Evolutionary conservation across 1,140 invertebrate species (phyloP), one percentile per base, ranked within the genome.

Genomic region (Zaprionus nigranus): DNA sequence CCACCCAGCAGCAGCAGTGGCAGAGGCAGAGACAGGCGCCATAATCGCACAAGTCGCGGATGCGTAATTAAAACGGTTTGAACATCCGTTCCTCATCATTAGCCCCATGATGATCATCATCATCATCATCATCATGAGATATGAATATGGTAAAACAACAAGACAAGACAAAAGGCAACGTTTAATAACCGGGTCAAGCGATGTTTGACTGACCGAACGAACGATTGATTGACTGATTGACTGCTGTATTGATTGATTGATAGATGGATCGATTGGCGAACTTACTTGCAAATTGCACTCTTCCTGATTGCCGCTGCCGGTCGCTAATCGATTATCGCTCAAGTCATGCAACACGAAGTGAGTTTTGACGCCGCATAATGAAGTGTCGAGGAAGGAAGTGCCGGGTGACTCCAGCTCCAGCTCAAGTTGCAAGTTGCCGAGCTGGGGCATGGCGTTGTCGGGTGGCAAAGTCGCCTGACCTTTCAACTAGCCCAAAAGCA

Each of bases 11-110:
- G 46, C 3, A 0, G 46, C 46, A 34, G 30, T 1, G 2, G 28
- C 28, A 30, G 6, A 3, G 9, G 38, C 38, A 40, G 38, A n/a
- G 38, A 15, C 24, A 67, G 51, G 38, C 58, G 65, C 38, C 49
- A 17, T 54, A 75, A 84, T 49, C 17, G 46, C 46, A 51, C 69
- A 66, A 78, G 80, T 80, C 81, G 81, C 84, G 73, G 60, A 75
- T 75, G 73, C 73, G 73, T 75, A 75, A 90, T 88, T 88, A 90
- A 90, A 84, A 76, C 83, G 73, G 84, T 66, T 63, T 56, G 60
- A 54, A 60, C 73, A 86, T 88, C 84, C 84, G 84, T 69, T 86
- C 67, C 82, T 49, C 78, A 68, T 78, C 67, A 78, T 72, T 68
- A 62, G 17, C 36, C 24, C 20, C 34, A 46, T 17, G 40, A 46